Base-by-base conservation (phyloP, 2,113 vertebrate species). In the Lota lota region DNA sequence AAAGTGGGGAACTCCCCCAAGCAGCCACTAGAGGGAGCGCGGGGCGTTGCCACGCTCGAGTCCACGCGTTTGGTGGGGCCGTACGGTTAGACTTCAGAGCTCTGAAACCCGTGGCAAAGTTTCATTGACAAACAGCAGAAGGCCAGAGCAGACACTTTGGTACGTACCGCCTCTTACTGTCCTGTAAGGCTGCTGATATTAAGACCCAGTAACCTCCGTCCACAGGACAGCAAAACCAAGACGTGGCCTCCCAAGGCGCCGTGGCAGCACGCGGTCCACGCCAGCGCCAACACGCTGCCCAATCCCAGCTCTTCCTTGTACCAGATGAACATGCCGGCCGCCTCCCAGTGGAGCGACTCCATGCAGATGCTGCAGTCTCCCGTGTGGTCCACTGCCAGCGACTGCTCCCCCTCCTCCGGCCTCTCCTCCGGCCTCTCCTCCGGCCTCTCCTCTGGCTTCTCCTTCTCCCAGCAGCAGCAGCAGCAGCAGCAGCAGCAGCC, bases 211-310 rank as follows among this genome's bases (percentile, higher is more conserved):
- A 4, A 0, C 7, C 58, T 63, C 14, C 5, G 0, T 66, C 65
- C 57, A 57, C 92, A 99, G 97, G 97, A 98, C 68, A 96, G 93
- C 78, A 99, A 99, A 92, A 99, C 97, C 83, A 99, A 99, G 93
- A 99, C 97, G 0, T 99, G 97, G 97, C 97, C 97, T 18, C 97
- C 97, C 1, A 99, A 99, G 89, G 97, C 97, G 1, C 97, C 97
- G 0, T 99, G 97, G 97, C 97, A 99, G 83, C 97, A 98, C 81
- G 82, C 88, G 0, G 83, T 87, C 22, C 91, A 92, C 0, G 80
- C 92, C 0, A 89, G 94, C 77, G 80, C 91, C 0, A 92, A 90
- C 89, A 90, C 93, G 1, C 93, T 97, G 86, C 94, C 97, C 65
- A 88, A 93, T 85, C 95, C 94, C 68, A 94, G 93, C 54, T 78